Base-by-base conservation (phyloP, 2,113 vertebrate species). In the Gila orcuttii region DNA sequence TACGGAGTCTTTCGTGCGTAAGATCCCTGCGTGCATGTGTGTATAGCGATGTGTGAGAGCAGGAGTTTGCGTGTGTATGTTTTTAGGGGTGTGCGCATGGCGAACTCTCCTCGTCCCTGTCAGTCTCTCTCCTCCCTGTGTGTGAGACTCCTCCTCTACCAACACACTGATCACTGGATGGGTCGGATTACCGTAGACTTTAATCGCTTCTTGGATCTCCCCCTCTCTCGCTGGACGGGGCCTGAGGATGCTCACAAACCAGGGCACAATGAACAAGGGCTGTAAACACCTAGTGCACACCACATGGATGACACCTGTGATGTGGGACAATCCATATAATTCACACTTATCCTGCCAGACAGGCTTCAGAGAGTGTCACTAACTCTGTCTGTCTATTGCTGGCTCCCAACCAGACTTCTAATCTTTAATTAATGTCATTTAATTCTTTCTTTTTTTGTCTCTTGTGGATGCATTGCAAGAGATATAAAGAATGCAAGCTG, bases 131-230 rank as follows among this genome's bases (percentile, higher is more conserved):
- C 87, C 77, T 78, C 86, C 69, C 83, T 84, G 62, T 60, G 47
- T 64, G 45, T 33, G 60, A 82, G 87, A 85, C 88, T 86, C 88
- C 89, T 88, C 85, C 88, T 86, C 55, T 86, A 80, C 60, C 69
- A 87, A 88, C 92, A 89, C 92, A 92, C 90, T 90, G 88, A 92
- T 90, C 88, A 90, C 90, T 91, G 92, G 90, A 90, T 91, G 91
- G 93, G 89, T 94, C 94, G 90, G 94, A 95, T 95, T 95, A 94
- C 94, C 90, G 87, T 89, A 92, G 93, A 93, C 91, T 92, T 91
- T 95, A 95, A 95, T 95, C 93, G 91, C 88, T 82, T 91, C 90
- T 89, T 91, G 90, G 87, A 93, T 89, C 92, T 93, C 92, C 93
- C 90, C 74, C 90, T 93, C 75, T 93, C 94, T 93, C 90, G 90